phyloP scores from a whole-genome alignment of 1,140 invertebrate species.

The Schmidtea mediterranea region DNA sequence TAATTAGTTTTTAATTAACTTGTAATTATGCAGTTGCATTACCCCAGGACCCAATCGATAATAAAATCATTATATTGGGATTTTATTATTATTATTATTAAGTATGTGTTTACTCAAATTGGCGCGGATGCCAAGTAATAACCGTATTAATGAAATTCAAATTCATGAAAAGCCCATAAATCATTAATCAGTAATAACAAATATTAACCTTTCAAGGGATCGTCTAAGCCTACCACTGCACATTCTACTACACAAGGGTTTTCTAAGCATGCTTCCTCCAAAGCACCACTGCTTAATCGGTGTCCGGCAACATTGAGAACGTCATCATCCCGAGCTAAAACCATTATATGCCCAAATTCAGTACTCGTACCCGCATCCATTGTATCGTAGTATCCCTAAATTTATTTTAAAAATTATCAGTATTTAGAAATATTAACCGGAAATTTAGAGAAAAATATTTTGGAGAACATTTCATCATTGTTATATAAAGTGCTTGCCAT shows the following conservation, averaged over 20 bases:
- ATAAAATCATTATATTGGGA: too few species aligned
- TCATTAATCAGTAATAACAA: slow-evolving; percentile 56
- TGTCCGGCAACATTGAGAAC: slow-evolving; percentile 85
- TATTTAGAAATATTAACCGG: too few species aligned
- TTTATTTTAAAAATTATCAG: too few species aligned
- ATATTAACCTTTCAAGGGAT: slow-evolving; percentile 51
- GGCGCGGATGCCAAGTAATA: too few species aligned
- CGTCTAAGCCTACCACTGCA: slow-evolving; percentile 15
- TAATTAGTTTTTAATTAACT: too few species aligned
- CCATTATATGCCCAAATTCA: slow-evolving; percentile 52
- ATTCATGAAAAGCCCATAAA: too few species aligned
- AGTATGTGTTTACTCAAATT: too few species aligned
- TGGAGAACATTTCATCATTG: slow-evolving; percentile 48
- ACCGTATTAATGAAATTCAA: too few species aligned
- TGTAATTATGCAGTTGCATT: too few species aligned
- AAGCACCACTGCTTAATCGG: slow-evolving; percentile 50
- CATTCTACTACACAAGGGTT: slow-evolving; percentile 1
- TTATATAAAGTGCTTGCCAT: slow-evolving; percentile 50
- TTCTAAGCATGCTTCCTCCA: slow-evolving; percentile 40
- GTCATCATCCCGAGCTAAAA: slow-evolving; percentile 69
- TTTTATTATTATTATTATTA: too few species aligned
- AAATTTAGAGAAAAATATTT: slow-evolving; percentile 49
- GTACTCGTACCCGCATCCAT: slow-evolving; percentile 69
- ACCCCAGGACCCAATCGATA: too few species aligned
- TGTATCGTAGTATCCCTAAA: slow-evolving; percentile 81